Evolutionary conservation across 2,888 invertebrate species (phyloP), one percentile per base, ranked within the genome.

Genomic region (Argyra leucocephala): DNA sequence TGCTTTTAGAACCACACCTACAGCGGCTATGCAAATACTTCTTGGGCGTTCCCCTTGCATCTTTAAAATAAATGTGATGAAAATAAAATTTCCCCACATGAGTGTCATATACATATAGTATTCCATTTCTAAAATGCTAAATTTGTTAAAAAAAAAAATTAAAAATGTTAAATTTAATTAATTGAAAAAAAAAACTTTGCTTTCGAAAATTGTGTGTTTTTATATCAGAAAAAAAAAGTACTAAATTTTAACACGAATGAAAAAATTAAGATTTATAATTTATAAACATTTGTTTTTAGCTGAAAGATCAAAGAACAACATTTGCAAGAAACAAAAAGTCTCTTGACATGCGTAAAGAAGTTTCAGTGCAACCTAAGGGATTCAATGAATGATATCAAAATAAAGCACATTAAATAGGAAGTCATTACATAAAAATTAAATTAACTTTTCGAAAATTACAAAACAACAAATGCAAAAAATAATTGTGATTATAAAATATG

Each of bases 231-330:
- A n/a, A 62, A 24, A 63, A 63, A 61, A 61, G 60, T 63, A 22
- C 61, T 22, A 24, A 59, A 48, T 63, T 61, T 58, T 62, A 59
- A 58, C 18, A 24, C 15, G 9, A 22, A 1, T 31, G 7, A 5
- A 61, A 31, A 61, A n/a, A 61, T 24, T 65, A 6, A 31, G 12
- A 31, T 6, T 12, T 4, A 10, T 4, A 10, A 31, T 31, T 31
- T 31, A 31, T 10, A 10, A 4, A 10, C 3, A 31, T 10, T 31
- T 4, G 7, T 48, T 48, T 69, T 63, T 64, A 79, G 79, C 72
- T 79, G 31, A 79, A 79, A 72, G 78, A 76, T 48, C 79, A 79
- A 70, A 79, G 78, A 73, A 78, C 77, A 18, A 76, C 76, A 63
- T 77, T 76, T 67, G 79, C 78, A 72, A 79, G 78, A 66, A 73